Evolutionary conservation across 2,113 vertebrate genomes (phyloP), one percentile per base, ranked within the genome.

Genomic region (Apteryx owenii): DNA sequence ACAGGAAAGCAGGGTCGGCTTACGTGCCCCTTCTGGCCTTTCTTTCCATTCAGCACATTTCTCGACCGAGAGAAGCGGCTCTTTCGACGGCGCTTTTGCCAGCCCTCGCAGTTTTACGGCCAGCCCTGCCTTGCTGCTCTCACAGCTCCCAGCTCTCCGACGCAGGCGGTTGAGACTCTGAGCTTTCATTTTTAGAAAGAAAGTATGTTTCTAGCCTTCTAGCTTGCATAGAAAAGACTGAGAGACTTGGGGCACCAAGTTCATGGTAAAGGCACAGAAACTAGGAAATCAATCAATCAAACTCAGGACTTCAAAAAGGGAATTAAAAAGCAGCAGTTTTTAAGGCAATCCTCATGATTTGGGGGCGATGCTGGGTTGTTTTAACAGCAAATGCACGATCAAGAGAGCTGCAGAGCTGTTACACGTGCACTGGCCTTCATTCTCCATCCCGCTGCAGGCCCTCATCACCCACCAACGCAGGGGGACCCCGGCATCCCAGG

Each of bases 11-110:
- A 12, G 19, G 92, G 83, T 72, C 25, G 3, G 53, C 66, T 96
- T 72, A 68, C 38, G 18, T 95, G 88, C 93, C 71, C 93, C 95
- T 44, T 60, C 80, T 90, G 92, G 85, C 92, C 85, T 84, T 94
- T 94, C 82, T 92, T 84, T 92, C 85, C 95, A 94, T 72, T 68
- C 90, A 89, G 82, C n/a, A 42, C 68, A 46, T n/a, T 58, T 85
- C 79, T 38, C 0, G 0, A 38, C 36, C 0, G 3, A 42, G 42
- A 88, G 68, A 46, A 83, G 68, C 69, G 72, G 76, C 44, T 85
- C 65, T 44, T 84, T 61, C 80, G 75, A 16, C 9, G 44, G 38
- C 0, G 25, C 2, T 2, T 88, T 84, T 69, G 54, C 72, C 68
- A 42, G 16, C 71, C 77, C 25, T 28, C 53, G 79, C 36, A 58